Conservation (phyloP, 1,140 invertebrate species). For the Drosophila ficusphila region DNA sequence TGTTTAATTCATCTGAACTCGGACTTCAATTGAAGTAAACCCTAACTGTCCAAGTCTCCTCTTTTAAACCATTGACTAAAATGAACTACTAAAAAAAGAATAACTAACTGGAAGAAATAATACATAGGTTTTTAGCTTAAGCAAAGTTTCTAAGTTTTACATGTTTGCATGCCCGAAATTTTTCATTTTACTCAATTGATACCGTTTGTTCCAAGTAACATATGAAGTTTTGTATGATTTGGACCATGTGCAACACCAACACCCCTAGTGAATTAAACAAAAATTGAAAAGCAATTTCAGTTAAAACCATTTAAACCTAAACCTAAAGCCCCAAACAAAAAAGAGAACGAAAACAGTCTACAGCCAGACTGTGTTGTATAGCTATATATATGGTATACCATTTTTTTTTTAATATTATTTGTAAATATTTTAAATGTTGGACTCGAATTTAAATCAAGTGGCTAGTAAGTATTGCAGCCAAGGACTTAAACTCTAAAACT, state of each 20-base stretch:
- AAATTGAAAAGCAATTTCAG: conserved; percentile 34
- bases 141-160: conserved; percentile 31
- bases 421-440: conserved; percentile 80
- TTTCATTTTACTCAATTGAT: conserved; percentile 34
- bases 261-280: conserved; percentile 64
- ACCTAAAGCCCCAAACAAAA: conserved; percentile 1
- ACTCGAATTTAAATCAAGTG: conserved; percentile 76
- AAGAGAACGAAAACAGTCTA: conserved; percentile 41
- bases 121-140: conserved; percentile 6
- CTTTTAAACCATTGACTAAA: conserved; percentile 70
- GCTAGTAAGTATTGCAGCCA: conserved; percentile 38
- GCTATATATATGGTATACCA: conserved; percentile 42
- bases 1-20: conserved; percentile 16
- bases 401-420: conserved; percentile 71
- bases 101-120: conserved; percentile 6
- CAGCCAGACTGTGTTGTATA: conserved; percentile 65
- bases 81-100: conserved; percentile 31
- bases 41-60: neutral
- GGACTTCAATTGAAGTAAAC: conserved; percentile 4
- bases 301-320: conserved; percentile 24
- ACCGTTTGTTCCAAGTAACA: conserved; percentile 6
- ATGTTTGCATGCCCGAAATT: conserved; percentile 26
- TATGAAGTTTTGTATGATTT: conserved; percentile 52
- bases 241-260: conserved; percentile 34
- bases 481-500: conserved; percentile 46